These are phyloP conservation scores for Ancistrus triradiatus DNA, from an alignment of 2,113 vertebrate genomes.

Conservation along the genomic window DNA sequence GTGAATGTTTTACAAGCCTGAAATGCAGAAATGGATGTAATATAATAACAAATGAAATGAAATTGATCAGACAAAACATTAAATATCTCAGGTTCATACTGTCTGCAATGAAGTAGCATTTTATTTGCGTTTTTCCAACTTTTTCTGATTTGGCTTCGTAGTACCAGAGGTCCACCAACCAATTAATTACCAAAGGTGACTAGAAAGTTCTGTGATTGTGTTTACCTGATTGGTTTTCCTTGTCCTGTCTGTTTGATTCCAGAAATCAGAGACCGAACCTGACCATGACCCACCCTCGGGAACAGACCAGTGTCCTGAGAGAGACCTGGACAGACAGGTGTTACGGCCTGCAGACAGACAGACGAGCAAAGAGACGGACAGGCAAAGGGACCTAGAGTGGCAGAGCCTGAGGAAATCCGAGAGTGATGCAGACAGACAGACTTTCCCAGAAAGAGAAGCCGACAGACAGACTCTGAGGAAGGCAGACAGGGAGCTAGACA, in stretches of 20 bases:
- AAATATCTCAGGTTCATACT: too few relatives aligned
- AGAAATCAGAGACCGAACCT: constrained; percentile 55
- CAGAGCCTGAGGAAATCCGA: constrained; percentile 34
- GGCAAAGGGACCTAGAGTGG: constrained; percentile 36
- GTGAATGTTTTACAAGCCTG: too few relatives aligned
- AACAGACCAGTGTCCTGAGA: constrained; percentile 43
- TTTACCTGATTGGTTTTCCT: not conserved
- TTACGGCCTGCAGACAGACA: constrained; percentile 46
- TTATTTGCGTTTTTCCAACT: too few relatives aligned
- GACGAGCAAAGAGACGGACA: constrained; percentile 46
- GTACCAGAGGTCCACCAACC: too few relatives aligned
- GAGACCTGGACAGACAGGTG: constrained; percentile 44
- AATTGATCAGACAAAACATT: too few relatives aligned
- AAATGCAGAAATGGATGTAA: too few relatives aligned
- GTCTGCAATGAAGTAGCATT: too few relatives aligned
- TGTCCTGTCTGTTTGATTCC: constrained; percentile 23
- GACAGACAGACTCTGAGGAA: constrained; percentile 23
- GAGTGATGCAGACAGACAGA: constrained; percentile 32
- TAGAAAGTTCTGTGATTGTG: too few relatives aligned
- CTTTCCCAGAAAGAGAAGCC: constrained; percentile 6
- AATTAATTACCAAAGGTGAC: too few relatives aligned
- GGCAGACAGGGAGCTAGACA: constrained; percentile 38
- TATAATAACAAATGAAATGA: too few relatives aligned
- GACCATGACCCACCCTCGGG: constrained; percentile 55
- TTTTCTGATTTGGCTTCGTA: too few relatives aligned